Evolutionary conservation across 2,797 vertebrate genomes (phyloP), one percentile per base, ranked within the genome.

Genomic region (Sebastes diaconus): DNA sequence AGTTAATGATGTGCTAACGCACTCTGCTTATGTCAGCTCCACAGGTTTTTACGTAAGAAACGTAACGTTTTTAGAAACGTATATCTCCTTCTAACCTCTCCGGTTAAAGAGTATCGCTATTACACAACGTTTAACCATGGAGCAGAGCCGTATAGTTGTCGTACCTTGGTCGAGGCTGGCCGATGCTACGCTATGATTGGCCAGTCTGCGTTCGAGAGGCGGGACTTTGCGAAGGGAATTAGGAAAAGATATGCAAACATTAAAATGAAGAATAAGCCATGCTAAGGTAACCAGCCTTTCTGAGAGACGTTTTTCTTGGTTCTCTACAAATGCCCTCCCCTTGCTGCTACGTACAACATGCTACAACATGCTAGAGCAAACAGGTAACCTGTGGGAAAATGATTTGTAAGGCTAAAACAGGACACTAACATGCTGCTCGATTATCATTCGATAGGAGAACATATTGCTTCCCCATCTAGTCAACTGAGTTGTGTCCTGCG

Each of bases 361-460:
- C 25, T 11, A 18, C 4, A 29, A 50, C 42, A 50, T 50, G 42
- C 12, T 16, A 69, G 6, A 39, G 3, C 2, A 11, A 46, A 73
- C 25, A 22, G 61, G 1, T 6, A 22, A 46, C 16, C 7, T 22
- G 8, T 11, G 5, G 27, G 27, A 0, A n/a, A 32, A 24, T 13
- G 2, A 36, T n/a, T 32, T 27, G 1, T 12, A 14, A 29, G 20
- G 0, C 9, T 30, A 24, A 1, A 29, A 22, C 0, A 50, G 46
- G 6, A 65, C 11, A 46, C 2, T 1, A 60, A 16, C 13, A 34
- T 8, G 20, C 16, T 55, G 18, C 71, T 67, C 1, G 0, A 20
- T 18, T 20, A 50, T 61, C 6, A 50, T 8, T 22, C 1, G 63
- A 13, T 0, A 68, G n/a, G 22, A 77, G 11, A 58, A 24, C 14